These are phyloP conservation scores for Heterodera schachtii DNA, from an alignment of 1,140 invertebrate genomes.

Conservation along the genomic window DNA sequence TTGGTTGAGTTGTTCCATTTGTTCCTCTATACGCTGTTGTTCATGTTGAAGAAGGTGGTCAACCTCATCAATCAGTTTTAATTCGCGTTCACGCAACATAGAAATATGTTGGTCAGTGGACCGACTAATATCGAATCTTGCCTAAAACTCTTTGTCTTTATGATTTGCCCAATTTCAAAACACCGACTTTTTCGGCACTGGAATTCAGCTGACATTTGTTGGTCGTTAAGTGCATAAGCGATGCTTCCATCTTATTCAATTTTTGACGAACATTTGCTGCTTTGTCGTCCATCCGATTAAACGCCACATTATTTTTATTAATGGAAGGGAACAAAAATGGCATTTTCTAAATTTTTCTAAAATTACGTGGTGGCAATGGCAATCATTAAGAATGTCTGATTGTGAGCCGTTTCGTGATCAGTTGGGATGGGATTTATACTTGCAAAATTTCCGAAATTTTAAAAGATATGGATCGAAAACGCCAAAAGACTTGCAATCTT, in stretches of 20 bases:
- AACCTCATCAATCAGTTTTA: background rate
- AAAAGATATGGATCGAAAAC: no score
- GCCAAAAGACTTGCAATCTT: no score
- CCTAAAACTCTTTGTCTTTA: background rate
- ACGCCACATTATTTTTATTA: no score
- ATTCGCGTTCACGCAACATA: background rate
- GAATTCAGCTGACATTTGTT: background rate
- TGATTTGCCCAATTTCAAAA: background rate
- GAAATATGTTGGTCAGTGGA: background rate
- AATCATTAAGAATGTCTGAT: no score
- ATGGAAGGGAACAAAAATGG: no score
- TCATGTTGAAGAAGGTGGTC: background rate
- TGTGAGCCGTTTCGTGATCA: no score
- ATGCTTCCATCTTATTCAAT: background rate
- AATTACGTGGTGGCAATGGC: no score
- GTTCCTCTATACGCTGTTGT: constrained; percentile 4
- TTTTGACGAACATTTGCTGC: no score
- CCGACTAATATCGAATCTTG: background rate
- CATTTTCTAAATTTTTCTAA: no score
- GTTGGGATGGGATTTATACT: no score
- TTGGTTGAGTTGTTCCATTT: constrained; percentile 14
- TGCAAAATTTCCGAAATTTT: no score
- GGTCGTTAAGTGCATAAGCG: background rate
- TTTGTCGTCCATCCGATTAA: no score
- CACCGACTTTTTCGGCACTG: background rate